phyloP scores from a whole-genome alignment of 2,888 invertebrate genomes.

The Caenorhabditis sp. region DNA sequence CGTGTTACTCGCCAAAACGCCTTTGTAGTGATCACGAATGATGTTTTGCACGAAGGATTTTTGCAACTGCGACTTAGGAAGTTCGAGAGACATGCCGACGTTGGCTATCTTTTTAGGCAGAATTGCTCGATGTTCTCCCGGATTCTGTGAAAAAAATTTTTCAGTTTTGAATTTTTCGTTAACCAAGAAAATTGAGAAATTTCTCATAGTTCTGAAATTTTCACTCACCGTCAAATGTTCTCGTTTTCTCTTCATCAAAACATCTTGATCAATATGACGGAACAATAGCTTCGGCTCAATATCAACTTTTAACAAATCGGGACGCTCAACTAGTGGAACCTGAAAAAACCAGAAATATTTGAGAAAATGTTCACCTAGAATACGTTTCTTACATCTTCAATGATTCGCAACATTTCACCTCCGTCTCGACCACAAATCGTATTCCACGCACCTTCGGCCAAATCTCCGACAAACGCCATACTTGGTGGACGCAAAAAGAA shows the following conservation, averaged over 20 bases:
- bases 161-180: too few relatives aligned
- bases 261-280: neutral
- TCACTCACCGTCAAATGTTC: neutral
- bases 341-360: neutral
- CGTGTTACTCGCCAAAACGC: too few relatives aligned
- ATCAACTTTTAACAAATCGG: constrained; percentile 1
- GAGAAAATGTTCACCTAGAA: neutral
- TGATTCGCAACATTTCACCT: neutral
- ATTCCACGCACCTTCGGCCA: constrained; percentile 35
- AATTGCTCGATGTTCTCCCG: too few relatives aligned
- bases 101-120: too few relatives aligned
- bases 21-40: too few relatives aligned
- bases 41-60: too few relatives aligned
- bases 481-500: constrained; percentile 24
- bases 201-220: too few relatives aligned
- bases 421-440: constrained; percentile 18
- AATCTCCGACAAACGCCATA: constrained; percentile 21
- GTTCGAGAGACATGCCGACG: neutral
- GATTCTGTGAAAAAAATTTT: too few relatives aligned
- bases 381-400: neutral
- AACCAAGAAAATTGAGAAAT: too few relatives aligned
- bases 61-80: neutral
- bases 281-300: constrained; percentile 4
- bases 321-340: constrained; percentile 4
- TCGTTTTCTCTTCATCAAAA: neutral